Percentiles rank a stretch among this genome's conserved stretches.
These are phyloP conservation scores for Sandelia bainsii DNA, from an alignment of 2,797 vertebrate species.

Conservation along the genomic window DNA sequence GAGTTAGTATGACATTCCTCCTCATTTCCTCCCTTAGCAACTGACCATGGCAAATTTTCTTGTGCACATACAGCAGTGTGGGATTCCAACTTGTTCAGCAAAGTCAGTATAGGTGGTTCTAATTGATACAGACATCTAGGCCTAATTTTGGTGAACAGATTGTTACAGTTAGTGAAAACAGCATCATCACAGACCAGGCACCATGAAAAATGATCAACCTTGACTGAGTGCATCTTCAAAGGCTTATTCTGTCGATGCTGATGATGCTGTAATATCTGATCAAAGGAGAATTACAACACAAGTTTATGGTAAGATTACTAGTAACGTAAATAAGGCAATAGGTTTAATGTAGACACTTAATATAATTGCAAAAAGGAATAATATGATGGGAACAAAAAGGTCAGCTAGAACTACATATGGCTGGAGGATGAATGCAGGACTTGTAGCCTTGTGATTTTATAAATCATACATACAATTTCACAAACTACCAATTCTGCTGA, in stretches of 20 bases:
- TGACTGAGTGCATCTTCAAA: constrained; percentile 64
- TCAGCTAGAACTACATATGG: constrained; percentile 7
- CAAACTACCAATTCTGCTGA: constrained; percentile 33
- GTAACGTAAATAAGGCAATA: constrained; percentile 27
- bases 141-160: constrained; percentile 57
- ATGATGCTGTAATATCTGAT: constrained; percentile 63
- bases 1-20: background rate
- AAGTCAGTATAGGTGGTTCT: constrained; percentile 11
- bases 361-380: constrained; percentile 13
- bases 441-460: constrained; percentile 15
- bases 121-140: constrained; percentile 56
- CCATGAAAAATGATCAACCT: constrained; percentile 43
- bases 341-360: constrained; percentile 13
- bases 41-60: background rate
- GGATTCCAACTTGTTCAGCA: too few species aligned
- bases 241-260: constrained; percentile 40
- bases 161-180: constrained; percentile 68
- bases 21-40: background rate
- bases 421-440: background rate
- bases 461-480: constrained; percentile 8
- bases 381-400: constrained; percentile 18
- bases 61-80: background rate
- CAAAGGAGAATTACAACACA: constrained; percentile 51
- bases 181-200: constrained; percentile 30
- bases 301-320: constrained; percentile 28